Conservation (phyloP, 2,797 vertebrate species). For the Urocyon cinereoargenteus region DNA sequence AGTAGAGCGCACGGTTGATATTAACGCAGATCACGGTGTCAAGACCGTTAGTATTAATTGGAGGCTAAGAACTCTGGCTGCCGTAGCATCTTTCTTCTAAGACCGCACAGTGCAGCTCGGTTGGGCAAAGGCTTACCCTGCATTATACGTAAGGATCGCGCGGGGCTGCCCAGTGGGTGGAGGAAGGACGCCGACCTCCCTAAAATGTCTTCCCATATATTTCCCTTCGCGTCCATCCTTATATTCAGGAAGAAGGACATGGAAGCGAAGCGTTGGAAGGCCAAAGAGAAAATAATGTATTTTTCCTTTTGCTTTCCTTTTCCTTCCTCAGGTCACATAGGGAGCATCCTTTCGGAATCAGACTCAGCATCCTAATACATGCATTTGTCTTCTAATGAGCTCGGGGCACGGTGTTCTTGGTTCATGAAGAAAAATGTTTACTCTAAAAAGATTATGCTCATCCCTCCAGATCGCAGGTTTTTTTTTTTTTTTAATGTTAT, state of each 20-base stretch:
- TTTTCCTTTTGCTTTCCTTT: not conserved
- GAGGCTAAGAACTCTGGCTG: not conserved
- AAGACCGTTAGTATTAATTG: not conserved
- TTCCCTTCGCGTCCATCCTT: conserved; percentile 13
- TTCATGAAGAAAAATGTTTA: conserved; percentile 60
- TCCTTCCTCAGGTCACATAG: conserved; percentile 28
- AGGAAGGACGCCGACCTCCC: not conserved
- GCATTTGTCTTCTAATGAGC: conserved; percentile 42
- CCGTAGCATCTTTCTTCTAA: not conserved
- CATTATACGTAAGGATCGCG: not conserved
- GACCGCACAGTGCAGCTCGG: not conserved
- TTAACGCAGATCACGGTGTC: not conserved
- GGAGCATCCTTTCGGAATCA: conserved; percentile 54
- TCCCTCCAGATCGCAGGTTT: conserved; percentile 18
- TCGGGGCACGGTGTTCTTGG: conserved; percentile 8
- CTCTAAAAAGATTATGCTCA: conserved; percentile 18
- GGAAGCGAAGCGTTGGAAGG: conserved; percentile 66
- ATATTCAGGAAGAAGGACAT: conserved; percentile 70
- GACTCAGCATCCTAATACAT: conserved; percentile 22
- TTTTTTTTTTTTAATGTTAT: too few species aligned
- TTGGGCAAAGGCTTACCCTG: not conserved
- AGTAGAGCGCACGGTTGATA: not conserved
- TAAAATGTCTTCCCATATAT: not conserved
- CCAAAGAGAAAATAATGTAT: conserved; percentile 54
- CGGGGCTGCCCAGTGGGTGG: not conserved